phyloP scores from a whole-genome alignment of 2,888 invertebrate genomes.

The Drosophila colorata region DNA sequence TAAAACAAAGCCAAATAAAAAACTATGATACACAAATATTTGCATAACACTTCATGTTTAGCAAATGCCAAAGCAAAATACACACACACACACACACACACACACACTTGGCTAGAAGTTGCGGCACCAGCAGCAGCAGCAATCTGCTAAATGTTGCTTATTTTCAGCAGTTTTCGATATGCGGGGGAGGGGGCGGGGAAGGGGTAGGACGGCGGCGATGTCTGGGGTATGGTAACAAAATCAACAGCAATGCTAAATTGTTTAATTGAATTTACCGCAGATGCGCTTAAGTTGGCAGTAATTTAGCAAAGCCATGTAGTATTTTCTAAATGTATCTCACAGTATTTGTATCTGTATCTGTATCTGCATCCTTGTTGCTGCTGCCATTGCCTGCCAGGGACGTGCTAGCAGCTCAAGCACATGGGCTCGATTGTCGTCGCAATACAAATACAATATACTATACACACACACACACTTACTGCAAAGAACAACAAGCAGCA shows the following conservation, averaged over 20 bases:
- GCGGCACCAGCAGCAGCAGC: conserved; percentile 29
- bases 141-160: conserved; percentile 69
- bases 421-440: conserved; percentile 69
- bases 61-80: conserved; percentile 62
- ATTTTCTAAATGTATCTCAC: conserved; percentile 39
- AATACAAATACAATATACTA: conserved; percentile 49
- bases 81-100: conserved; percentile 23
- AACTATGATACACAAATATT: conserved; percentile 69
- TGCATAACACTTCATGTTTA: conserved; percentile 76
- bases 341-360: conserved; percentile 37
- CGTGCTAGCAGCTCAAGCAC: conserved; percentile 59
- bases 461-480: conserved; percentile 16
- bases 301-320: conserved; percentile 70
- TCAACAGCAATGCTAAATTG: conserved; percentile 76
- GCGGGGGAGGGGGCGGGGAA: not conserved
- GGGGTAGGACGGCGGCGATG: no score
- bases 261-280: conserved; percentile 80
- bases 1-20: conserved; percentile 45
- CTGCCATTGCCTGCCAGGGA: conserved; percentile 31
- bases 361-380: conserved; percentile 34
- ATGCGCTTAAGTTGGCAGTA: conserved; percentile 78
- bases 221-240: conserved; percentile 54
- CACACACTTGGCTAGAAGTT: conserved; percentile 31
- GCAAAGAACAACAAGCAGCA: conserved; percentile 49
- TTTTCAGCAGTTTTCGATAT: conserved; percentile 35